Evolutionary conservation across 2,797 vertebrate species (phyloP).

Genomic region (Intellagama lesueurii): DNA sequence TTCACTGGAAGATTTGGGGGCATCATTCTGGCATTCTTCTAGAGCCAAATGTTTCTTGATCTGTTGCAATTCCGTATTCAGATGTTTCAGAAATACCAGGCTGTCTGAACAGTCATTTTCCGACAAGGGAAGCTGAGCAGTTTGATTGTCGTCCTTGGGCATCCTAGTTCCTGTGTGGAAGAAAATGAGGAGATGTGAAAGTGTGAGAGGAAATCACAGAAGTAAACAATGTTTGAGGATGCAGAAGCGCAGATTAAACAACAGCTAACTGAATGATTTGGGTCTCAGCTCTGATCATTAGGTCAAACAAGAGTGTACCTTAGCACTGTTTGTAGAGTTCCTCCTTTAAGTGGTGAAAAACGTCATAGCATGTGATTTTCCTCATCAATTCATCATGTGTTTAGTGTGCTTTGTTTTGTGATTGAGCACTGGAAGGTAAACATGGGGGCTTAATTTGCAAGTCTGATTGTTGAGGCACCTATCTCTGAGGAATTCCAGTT

Average conservation of each 20-base stretch:
- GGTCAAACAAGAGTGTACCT: no score
- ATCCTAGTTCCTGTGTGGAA: background rate
- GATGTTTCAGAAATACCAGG: conserved; percentile 17
- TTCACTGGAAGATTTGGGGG: background rate
- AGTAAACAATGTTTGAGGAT: background rate
- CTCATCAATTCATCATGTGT: no score
- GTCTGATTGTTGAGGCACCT: no score
- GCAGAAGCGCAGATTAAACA: background rate
- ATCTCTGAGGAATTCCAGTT: no score
- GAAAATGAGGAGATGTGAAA: background rate
- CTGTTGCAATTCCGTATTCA: conserved; percentile 29
- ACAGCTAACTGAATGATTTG: background rate
- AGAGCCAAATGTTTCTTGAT: conserved; percentile 27
- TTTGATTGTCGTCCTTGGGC: background rate
- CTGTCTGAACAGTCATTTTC: conserved; percentile 11
- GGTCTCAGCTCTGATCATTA: background rate
- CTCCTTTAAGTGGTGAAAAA: no score
- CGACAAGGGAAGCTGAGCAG: background rate
- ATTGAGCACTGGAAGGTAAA: no score
- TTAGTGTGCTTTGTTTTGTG: no score
- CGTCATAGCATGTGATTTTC: no score
- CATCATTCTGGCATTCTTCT: background rate
- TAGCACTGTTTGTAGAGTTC: no score
- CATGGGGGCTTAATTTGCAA: no score
- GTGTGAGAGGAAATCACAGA: background rate